A percentile compares a stretch with the other conserved stretches of the same genome.
Evolutionary conservation across 2,113 vertebrate genomes (phyloP).

Genomic region (Menura novaehollandiae): DNA sequence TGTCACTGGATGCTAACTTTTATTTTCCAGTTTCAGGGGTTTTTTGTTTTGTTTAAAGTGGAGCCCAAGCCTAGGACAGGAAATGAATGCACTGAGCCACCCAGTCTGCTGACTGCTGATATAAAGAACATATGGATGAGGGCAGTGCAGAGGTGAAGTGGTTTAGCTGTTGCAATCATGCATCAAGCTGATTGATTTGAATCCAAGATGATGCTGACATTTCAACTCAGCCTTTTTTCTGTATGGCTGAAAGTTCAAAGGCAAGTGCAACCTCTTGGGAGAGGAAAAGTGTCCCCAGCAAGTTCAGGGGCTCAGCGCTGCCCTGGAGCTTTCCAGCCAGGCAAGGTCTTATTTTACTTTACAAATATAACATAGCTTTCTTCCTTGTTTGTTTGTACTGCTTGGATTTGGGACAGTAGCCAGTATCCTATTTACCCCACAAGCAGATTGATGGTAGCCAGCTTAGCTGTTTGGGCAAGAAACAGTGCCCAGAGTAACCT

Average conservation of each 20-base stretch:
- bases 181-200: conserved; percentile 68
- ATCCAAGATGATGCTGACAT: conserved; percentile 66
- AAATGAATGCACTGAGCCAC: conserved; percentile 68
- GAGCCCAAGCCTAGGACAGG: conserved; percentile 59
- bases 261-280: conserved; percentile 39
- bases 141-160: conserved; percentile 61
- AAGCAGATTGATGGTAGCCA: neutral
- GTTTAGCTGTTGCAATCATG: conserved; percentile 57
- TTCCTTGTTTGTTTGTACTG: conserved; percentile 10
- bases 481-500: neutral
- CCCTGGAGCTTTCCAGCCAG: neutral
- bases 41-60: conserved; percentile 38
- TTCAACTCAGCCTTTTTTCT: conserved; percentile 30
- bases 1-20: conserved; percentile 44
- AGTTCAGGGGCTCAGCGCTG: conserved; percentile 36
- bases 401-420: conserved; percentile 15
- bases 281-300: conserved; percentile 19
- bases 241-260: conserved; percentile 70
- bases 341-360: conserved; percentile 1
- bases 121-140: conserved; percentile 65
- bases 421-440: neutral
- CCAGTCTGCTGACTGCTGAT: conserved; percentile 63
- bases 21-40: neutral
- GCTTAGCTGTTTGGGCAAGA: neutral
- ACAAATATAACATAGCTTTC: neutral